Percentiles rank a stretch among this genome's conserved stretches.
phyloP scores from a whole-genome alignment of 1,140 invertebrate species.

The Euglossa dilemma region DNA sequence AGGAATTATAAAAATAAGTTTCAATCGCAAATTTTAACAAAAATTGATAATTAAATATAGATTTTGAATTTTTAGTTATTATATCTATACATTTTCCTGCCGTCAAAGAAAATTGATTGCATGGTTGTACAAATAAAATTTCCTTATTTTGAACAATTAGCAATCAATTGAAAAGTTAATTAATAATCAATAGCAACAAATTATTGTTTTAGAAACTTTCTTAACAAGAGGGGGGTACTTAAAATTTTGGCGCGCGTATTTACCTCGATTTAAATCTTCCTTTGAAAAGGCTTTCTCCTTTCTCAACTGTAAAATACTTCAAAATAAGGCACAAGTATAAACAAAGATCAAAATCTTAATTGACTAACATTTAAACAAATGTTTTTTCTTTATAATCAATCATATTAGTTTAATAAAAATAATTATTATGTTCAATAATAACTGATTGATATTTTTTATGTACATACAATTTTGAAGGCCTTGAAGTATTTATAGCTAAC shows the following conservation, averaged over 20 bases:
- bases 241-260: conserved; percentile 18
- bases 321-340: conserved; percentile 12
- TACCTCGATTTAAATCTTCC: conserved; percentile 25
- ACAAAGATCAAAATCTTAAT: conserved; percentile 18
- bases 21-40: neutral
- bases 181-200: conserved; percentile 1
- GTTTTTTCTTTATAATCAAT: too few relatives aligned
- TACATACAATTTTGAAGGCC: neutral
- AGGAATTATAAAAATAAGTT: neutral
- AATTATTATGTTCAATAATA: conserved; percentile 4
- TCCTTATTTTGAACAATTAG: neutral
- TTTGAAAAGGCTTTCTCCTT: neutral
- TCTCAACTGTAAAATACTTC: neutral
- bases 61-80: neutral
- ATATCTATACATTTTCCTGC: neutral
- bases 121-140: neutral
- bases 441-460: neutral
- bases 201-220: neutral
- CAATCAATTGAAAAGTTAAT: conserved; percentile 4
- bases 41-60: neutral
- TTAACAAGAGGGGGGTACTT: neutral
- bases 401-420: conserved; percentile 4
- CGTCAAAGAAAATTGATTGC: conserved; percentile 20
- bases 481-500: neutral
- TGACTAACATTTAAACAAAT: neutral